Base-by-base conservation (phyloP, 2,113 vertebrate species). In the Rhynchopsitta pachyrhyncha region DNA sequence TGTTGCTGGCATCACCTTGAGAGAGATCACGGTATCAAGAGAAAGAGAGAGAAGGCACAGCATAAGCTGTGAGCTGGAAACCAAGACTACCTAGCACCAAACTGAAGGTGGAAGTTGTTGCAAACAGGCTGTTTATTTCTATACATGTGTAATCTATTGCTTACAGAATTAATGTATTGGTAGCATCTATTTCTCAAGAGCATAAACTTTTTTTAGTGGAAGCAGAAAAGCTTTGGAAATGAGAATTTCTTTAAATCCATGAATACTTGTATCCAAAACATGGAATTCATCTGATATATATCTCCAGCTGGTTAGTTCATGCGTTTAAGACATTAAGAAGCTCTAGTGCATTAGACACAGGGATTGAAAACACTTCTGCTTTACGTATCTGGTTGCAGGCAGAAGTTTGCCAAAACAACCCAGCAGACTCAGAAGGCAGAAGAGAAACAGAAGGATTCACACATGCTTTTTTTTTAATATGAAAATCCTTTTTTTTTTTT, bases 401-500 rank as follows among this genome's bases (percentile, higher is more conserved):
- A 71, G n/a, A 92, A 68, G 27, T 68, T 47, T 82, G 8, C 28
- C 46, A 86, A 93, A 69, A 37, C 20, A 84, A 12, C 12, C 11
- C 27, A 31, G 11, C 52, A 84, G 29, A 44, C 24, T 60, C 33
- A 35, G 14, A 70, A 86, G 10, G 37, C 41, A 74, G 22, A 79
- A 85, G 5, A 22, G 39, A 82, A 93, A 60, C 13, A 52, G 16
- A 78, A 82, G 60, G 29, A 70, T 46, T 44, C 17, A 41, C 3
- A 13, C 0, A 3, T 15, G 0, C 10, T 25, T 55, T 76, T 70
- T 55, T 7, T 55, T 67, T 46, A 39, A 55, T 1, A 83, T 28
- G 14, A 41, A 66, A 50, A 24, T 4, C 0, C 0, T 2, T 11
- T 13, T 9, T 41, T 22, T 68, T 13, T 10, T 8, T 49, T 27